Conservation (phyloP, 2,797 vertebrate genomes). For the Hemitrygon akajei region DNA sequence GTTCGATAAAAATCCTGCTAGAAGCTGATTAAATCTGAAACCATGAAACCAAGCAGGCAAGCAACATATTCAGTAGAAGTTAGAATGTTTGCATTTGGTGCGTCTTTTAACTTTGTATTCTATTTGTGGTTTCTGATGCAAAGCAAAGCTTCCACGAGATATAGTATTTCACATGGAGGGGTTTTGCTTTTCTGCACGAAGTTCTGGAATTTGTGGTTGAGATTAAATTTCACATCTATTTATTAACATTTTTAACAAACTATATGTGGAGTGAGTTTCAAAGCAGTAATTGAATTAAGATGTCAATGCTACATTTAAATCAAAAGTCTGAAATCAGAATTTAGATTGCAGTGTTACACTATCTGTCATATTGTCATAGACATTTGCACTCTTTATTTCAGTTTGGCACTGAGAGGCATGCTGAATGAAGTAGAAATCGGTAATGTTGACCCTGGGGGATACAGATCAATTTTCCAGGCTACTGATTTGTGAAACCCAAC, state of each 20-base stretch:
- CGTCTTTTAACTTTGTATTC: not conserved
- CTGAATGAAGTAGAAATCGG: not conserved
- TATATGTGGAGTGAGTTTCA: not conserved
- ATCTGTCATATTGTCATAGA: not conserved
- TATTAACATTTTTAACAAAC: not conserved
- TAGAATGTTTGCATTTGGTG: not conserved
- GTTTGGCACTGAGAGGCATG: not conserved
- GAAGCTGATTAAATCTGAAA: not conserved
- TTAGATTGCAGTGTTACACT: not conserved
- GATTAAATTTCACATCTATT: not conserved
- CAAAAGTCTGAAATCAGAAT: not conserved
- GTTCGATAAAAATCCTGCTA: not conserved
- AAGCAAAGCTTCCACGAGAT: not conserved
- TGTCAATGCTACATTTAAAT: not conserved
- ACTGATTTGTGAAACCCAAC: not conserved
- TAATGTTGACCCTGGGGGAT: not conserved
- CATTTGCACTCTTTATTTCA: not conserved
- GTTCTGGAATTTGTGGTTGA: not conserved
- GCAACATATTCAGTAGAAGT: not conserved
- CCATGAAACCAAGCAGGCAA: no score
- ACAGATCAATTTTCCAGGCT: not conserved
- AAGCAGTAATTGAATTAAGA: not conserved
- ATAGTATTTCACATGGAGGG: not conserved
- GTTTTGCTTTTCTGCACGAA: not conserved
- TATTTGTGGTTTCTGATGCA: not conserved